phyloP scores from a whole-genome alignment of 2,888 invertebrate genomes.

The Dicyrtomina minuta region DNA sequence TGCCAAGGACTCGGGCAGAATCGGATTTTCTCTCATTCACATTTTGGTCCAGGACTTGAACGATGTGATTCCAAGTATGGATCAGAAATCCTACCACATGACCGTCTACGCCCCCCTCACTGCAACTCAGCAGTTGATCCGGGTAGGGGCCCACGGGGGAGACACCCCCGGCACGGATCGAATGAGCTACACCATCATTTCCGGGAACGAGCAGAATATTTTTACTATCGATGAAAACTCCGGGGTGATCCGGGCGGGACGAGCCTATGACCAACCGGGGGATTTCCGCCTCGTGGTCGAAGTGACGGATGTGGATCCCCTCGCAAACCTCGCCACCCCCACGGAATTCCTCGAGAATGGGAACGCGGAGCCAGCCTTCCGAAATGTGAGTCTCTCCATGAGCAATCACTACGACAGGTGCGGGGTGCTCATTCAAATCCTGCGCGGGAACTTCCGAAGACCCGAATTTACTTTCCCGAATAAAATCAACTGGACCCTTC shows the following conservation, averaged over 20 bases:
- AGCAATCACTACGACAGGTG: constrained; percentile 50
- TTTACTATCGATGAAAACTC: constrained; percentile 74
- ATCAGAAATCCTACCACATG: constrained; percentile 72
- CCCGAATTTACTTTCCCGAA: constrained; percentile 52
- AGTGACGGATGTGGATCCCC: constrained; percentile 73
- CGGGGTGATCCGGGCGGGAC: constrained; percentile 77
- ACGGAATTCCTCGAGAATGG: too few relatives aligned
- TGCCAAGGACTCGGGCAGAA: constrained; percentile 42
- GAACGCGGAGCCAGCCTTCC: too few relatives aligned
- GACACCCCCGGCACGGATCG: constrained; percentile 78
- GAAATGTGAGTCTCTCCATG: constrained; percentile 36
- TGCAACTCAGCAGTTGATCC: constrained; percentile 78
- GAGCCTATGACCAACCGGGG: constrained; percentile 67
- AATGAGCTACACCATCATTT: constrained; percentile 71
- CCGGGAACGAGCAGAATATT: constrained; percentile 69
- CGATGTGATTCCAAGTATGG: constrained; percentile 67
- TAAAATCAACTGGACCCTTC: constrained; percentile 49
- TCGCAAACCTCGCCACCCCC: constrained; percentile 56
- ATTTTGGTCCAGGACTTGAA: constrained; percentile 41
- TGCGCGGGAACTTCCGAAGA: constrained; percentile 48
- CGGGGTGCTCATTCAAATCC: constrained; percentile 45
- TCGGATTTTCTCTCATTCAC: constrained; percentile 38
- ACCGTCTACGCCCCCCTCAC: constrained; percentile 75
- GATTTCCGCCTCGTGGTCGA: constrained; percentile 67
- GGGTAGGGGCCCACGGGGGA: constrained; percentile 75